Evolutionary conservation across 2,888 invertebrate genomes (phyloP).

Genomic region (Augiades crinisus): DNA sequence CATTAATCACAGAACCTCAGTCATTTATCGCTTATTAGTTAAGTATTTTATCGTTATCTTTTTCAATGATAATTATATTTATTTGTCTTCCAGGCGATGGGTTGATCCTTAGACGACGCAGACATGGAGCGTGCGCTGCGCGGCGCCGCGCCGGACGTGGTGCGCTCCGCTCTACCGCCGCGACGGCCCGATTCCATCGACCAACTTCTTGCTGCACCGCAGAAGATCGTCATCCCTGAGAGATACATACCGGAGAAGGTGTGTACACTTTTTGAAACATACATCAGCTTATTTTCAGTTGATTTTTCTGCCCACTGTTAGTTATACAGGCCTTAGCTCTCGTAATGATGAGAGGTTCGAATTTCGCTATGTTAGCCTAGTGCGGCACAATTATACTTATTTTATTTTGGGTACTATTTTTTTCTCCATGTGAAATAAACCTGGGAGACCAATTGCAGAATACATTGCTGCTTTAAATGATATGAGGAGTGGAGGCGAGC

Average conservation of each 20-base stretch:
- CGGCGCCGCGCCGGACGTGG: conserved; percentile 90
- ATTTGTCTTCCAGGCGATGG: conserved; percentile 52
- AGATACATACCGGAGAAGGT: conserved; percentile 95
- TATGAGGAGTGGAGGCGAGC: too few species aligned
- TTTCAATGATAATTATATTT: background rate
- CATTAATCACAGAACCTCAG: too few species aligned
- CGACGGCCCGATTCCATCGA: conserved; percentile 91
- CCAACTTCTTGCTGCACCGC: conserved; percentile 91
- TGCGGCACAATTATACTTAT: too few species aligned
- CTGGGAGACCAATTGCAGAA: too few species aligned
- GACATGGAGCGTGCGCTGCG: conserved; percentile 93
- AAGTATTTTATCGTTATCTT: too few species aligned
- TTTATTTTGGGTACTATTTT: too few species aligned
- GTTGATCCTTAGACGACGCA: conserved; percentile 90
- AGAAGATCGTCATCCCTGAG: conserved; percentile 95
- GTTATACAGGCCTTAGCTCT: too few species aligned
- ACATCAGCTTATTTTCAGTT: background rate
- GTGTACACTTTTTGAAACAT: background rate
- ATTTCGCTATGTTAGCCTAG: too few species aligned
- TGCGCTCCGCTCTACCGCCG: conserved; percentile 87
- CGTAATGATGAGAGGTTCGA: too few species aligned
- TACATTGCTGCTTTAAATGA: too few species aligned
- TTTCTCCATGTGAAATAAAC: too few species aligned
- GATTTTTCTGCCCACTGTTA: background rate
- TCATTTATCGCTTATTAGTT: too few species aligned